Evolutionary conservation across 1,140 invertebrate genomes (phyloP).

Genomic region (Druon quercuslanigerum): DNA sequence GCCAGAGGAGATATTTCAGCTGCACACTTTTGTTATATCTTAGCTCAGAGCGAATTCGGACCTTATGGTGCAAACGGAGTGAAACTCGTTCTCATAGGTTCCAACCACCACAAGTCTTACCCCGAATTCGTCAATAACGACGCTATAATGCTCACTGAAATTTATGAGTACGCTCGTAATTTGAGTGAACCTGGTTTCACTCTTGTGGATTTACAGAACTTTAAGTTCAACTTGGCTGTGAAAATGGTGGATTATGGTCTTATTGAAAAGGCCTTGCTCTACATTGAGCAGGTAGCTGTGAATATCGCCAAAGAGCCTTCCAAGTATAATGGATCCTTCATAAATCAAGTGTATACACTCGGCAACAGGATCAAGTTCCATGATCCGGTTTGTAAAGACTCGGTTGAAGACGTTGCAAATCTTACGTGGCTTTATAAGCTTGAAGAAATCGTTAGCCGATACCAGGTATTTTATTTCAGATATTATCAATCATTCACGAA

Average conservation of each 20-base stretch:
- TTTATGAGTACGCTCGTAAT: slow-evolving; percentile 94
- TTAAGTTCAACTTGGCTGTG: slow-evolving; percentile 84
- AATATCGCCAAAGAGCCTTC: slow-evolving; percentile 79
- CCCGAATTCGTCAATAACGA: slow-evolving; percentile 86
- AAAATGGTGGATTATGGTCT: slow-evolving; percentile 88
- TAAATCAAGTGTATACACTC: slow-evolving; percentile 80
- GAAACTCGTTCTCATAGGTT: slow-evolving; percentile 88
- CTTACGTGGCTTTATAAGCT: slow-evolving; percentile 69
- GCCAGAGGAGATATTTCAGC: slow-evolving; percentile 87
- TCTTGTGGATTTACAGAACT: slow-evolving; percentile 81
- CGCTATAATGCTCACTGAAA: slow-evolving; percentile 94
- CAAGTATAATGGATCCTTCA: slow-evolving; percentile 78
- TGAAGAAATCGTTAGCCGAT: slow-evolving; percentile 63
- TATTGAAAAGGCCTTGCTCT: slow-evolving; percentile 85
- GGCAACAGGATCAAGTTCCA: slow-evolving; percentile 86
- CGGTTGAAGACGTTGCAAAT: slow-evolving; percentile 68
- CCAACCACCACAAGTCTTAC: slow-evolving; percentile 80
- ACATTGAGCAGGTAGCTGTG: slow-evolving; percentile 86
- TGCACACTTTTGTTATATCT: slow-evolving; percentile 95
- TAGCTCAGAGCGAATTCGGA: slow-evolving; percentile 88
- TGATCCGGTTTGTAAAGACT: slow-evolving; percentile 81
- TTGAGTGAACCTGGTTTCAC: slow-evolving; percentile 86
- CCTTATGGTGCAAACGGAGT: slow-evolving; percentile 78
- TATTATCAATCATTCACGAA: neutral
- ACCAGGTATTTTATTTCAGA: slow-evolving; percentile 51